A percentile compares a stretch with the other conserved stretches of the same genome.
phyloP scores from a whole-genome alignment of 2,113 vertebrate genomes.

The Esox niger region DNA sequence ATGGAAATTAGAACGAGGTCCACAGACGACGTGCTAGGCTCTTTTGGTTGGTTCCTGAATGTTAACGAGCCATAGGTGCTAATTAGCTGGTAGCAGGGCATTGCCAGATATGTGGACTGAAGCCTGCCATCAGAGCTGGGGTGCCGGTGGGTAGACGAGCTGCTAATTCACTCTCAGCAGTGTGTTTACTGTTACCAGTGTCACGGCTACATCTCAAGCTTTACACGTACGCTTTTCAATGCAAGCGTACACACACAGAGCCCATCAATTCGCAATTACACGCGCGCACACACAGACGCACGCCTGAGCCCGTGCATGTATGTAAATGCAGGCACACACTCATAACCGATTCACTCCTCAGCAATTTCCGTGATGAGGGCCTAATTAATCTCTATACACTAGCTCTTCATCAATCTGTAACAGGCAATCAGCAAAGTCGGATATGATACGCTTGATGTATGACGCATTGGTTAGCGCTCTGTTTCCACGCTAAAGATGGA shows the following conservation, averaged over 20 bases:
- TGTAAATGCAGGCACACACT: neutral
- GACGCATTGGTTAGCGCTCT: slow-evolving; percentile 23
- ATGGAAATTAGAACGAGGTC: no score
- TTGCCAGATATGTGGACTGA: slow-evolving; percentile 53
- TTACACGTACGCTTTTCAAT: neutral
- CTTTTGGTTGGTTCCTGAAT: slow-evolving; percentile 43
- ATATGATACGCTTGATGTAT: slow-evolving; percentile 48
- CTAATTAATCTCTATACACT: no score
- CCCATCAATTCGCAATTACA: neutral
- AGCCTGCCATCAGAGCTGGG: slow-evolving; percentile 54
- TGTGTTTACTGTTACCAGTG: slow-evolving; percentile 70
- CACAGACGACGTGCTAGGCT: slow-evolving; percentile 48
- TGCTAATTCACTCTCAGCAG: slow-evolving; percentile 71
- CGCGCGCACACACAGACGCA: neutral
- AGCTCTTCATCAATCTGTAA: slow-evolving; percentile 57
- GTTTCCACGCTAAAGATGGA: slow-evolving; percentile 17
- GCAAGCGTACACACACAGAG: neutral
- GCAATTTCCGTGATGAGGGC: no score
- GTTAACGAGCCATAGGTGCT: slow-evolving; percentile 63
- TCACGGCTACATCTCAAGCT: slow-evolving; percentile 50
- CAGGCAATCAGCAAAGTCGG: slow-evolving; percentile 47
- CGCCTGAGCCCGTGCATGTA: neutral
- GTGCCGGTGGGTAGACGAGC: slow-evolving; percentile 42
- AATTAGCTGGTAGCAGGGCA: slow-evolving; percentile 64
- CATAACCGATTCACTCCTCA: no score